phyloP scores from a whole-genome alignment of 2,888 invertebrate species.

The Phanerotoma sp. region DNA sequence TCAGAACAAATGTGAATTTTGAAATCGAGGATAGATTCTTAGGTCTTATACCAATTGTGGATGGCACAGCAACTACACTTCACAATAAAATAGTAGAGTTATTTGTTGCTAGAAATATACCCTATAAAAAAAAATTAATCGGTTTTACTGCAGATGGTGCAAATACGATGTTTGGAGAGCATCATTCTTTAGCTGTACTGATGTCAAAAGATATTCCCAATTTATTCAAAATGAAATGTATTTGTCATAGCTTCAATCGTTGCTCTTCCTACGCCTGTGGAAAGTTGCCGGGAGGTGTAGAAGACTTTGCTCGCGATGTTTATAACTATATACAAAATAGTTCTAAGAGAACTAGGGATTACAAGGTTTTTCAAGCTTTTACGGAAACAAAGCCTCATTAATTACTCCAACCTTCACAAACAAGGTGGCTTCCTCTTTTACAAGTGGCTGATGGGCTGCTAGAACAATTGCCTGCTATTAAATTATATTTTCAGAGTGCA shows the following conservation, averaged over 20 bases:
- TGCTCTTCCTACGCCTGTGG: slow-evolving; percentile 44
- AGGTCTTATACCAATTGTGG: neutral
- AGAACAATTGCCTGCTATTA: slow-evolving; percentile 21
- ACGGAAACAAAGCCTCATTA: slow-evolving; percentile 38
- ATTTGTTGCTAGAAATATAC: neutral
- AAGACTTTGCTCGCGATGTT: slow-evolving; percentile 41
- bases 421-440: slow-evolving; percentile 43
- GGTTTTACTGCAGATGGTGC: neutral
- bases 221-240: slow-evolving; percentile 38
- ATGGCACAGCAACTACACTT: neutral
- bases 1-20: neutral
- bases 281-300: slow-evolving; percentile 35
- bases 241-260: slow-evolving; percentile 44
- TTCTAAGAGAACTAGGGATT: slow-evolving; percentile 37
- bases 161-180: neutral
- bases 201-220: neutral
- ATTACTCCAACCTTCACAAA: slow-evolving; percentile 39
- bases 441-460: slow-evolving; percentile 27
- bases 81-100: neutral
- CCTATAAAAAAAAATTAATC: neutral
- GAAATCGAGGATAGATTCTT: neutral
- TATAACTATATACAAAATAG: slow-evolving; percentile 41
- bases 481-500: slow-evolving; percentile 14
- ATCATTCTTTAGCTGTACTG: slow-evolving; percentile 1
- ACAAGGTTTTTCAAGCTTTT: slow-evolving; percentile 40